Evolutionary conservation across 2,113 vertebrate genomes (phyloP).

Genomic region (Recurvirostra avosetta): DNA sequence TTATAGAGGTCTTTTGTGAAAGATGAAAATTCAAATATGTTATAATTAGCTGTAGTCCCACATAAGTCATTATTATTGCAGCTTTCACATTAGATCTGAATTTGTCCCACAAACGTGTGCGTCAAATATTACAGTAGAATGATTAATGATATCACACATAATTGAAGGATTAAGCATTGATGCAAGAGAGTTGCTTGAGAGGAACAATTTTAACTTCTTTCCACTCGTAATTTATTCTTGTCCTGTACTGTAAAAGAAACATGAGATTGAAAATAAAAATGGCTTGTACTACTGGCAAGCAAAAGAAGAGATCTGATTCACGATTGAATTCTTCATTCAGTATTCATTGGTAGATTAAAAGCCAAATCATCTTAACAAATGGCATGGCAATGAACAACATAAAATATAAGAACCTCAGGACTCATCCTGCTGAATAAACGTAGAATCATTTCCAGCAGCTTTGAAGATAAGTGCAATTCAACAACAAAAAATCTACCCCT

Average conservation of each 20-base stretch:
- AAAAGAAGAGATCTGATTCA: neutral
- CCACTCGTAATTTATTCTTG: conserved; percentile 12
- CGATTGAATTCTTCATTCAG: neutral
- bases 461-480: neutral
- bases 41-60: conserved; percentile 19
- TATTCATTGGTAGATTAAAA: conserved; percentile 11
- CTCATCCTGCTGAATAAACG: neutral
- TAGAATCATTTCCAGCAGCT: neutral
- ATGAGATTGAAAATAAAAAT: conserved; percentile 25
- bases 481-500: neutral
- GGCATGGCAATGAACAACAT: neutral
- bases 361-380: neutral
- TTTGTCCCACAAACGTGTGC: neutral
- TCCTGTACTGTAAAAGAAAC: neutral
- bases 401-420: neutral
- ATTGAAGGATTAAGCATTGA: conserved; percentile 4
- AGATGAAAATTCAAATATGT: conserved; percentile 15
- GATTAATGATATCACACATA: neutral
- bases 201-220: conserved; percentile 24
- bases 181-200: neutral
- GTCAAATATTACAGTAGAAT: neutral
- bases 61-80: conserved; percentile 4
- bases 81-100: neutral
- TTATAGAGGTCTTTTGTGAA: neutral
- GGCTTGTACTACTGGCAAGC: neutral